Evolutionary conservation across 2,113 vertebrate genomes (phyloP), one percentile per base, ranked within the genome.

Genomic region (Mormoops blainvillei): DNA sequence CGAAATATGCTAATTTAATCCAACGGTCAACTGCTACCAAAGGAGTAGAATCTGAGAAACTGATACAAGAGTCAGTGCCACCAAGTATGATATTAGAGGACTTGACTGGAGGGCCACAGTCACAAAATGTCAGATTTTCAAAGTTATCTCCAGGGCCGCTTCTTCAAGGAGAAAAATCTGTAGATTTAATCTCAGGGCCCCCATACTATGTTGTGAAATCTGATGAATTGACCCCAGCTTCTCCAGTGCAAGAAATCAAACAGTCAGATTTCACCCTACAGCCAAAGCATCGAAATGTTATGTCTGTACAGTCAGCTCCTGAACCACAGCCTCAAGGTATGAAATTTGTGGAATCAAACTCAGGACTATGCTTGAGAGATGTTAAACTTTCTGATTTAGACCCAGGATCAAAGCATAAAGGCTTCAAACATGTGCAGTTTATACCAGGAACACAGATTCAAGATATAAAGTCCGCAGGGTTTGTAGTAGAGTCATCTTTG

Each of bases 51-150:
- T 78, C 65, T 73, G 58, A 97, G 78, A 90, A 80, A n/a, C 13
- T 54, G 83, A 97, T 48, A 65, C 70, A 43, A 83, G 68, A 92
- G 38, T 20, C 70, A 84, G 56, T 9, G 14, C 36, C 61, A 74
- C 80, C 70, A 94, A 67, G 13, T 65, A n/a, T 48, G 43, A 13
- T 58, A 88, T 67, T 36, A 43, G 71, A 95, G 45, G 74, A 86
- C 22, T 36, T 94, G 36, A 91, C 71, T 26, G 28, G n/a, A 67
- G 71, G 81, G 31, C 68, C 91, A 88, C 86, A 77, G 14, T 36
- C 82, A 9, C 77, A 95, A 95, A 93, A 78, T 95, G 67, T 96
- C 18, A 94, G 65, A 87, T 94, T 95, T 92, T 90, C 85, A 54
- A 77, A 90, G 8, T 87, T 84, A 80, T 43, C 71, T n/a, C 87